A percentile compares a stretch with the other conserved stretches of the same genome.
phyloP scores from a whole-genome alignment of 2,113 vertebrate genomes.

The Taxidea taxus region DNA sequence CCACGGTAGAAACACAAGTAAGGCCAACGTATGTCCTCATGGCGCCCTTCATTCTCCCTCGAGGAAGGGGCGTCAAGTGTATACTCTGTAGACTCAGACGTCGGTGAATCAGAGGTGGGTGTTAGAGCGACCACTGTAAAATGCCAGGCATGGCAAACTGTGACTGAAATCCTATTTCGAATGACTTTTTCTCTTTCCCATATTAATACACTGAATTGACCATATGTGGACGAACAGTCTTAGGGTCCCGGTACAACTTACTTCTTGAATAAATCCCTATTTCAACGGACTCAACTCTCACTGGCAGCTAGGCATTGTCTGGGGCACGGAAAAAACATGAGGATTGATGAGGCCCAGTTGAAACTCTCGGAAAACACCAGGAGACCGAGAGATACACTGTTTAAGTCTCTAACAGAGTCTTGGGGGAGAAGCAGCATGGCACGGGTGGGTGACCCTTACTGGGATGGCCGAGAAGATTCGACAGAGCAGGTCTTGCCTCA shows the following conservation, averaged over 20 bases:
- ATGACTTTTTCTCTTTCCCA: background rate
- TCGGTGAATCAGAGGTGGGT: background rate
- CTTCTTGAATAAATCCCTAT: background rate
- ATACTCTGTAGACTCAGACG: background rate
- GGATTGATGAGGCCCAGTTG: background rate
- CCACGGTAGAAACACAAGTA: background rate
- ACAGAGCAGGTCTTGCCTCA: background rate
- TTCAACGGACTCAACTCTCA: background rate
- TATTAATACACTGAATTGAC: background rate
- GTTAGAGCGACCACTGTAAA: background rate
- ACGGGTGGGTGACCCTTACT: background rate
- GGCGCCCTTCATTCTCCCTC: background rate
- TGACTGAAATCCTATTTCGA: background rate
- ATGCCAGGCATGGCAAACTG: background rate
- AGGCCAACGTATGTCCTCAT: background rate
- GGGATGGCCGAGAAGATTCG: background rate
- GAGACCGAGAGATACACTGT: background rate
- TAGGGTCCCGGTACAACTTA: background rate
- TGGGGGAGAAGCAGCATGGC: background rate
- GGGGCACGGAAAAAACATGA: background rate
- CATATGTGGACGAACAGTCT: background rate
- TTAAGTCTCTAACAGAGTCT: background rate
- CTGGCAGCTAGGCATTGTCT: background rate
- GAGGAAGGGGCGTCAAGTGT: background rate
- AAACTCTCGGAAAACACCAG: background rate